Evolutionary conservation across 2,888 invertebrate genomes (phyloP).

Genomic region (Hydropsyche betteni): DNA sequence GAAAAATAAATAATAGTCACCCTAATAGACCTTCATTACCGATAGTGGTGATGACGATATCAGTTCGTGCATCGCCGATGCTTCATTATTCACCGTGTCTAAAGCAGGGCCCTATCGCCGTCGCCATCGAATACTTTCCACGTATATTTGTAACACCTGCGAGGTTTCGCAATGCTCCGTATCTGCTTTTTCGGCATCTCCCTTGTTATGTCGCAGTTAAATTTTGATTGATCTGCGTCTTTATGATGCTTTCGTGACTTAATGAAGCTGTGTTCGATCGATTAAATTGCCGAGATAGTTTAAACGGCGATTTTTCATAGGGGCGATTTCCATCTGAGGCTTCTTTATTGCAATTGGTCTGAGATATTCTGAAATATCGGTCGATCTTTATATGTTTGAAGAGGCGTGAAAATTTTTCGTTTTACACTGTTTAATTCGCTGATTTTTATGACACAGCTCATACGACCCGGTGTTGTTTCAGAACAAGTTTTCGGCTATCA

Average conservation of each 20-base stretch:
- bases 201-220: neutral
- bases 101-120: neutral
- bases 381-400: no score
- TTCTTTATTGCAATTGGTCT: no score
- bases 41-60: neutral
- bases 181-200: neutral
- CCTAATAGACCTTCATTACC: conserved; percentile 21
- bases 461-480: no score
- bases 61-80: conserved; percentile 6
- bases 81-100: conserved; percentile 18
- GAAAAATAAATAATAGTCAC: conserved; percentile 24
- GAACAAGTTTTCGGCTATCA: no score
- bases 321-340: no score
- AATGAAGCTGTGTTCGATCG: neutral
- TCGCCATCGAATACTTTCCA: neutral
- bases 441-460: no score
- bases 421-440: no score
- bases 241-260: conserved; percentile 11
- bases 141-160: conserved; percentile 13
- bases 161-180: neutral
- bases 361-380: no score
- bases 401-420: no score
- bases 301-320: no score
- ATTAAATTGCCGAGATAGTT: no score
- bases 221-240: conserved; percentile 12